Evolutionary conservation across 2,888 invertebrate species (phyloP).

Genomic region (Eucera pruinosa): DNA sequence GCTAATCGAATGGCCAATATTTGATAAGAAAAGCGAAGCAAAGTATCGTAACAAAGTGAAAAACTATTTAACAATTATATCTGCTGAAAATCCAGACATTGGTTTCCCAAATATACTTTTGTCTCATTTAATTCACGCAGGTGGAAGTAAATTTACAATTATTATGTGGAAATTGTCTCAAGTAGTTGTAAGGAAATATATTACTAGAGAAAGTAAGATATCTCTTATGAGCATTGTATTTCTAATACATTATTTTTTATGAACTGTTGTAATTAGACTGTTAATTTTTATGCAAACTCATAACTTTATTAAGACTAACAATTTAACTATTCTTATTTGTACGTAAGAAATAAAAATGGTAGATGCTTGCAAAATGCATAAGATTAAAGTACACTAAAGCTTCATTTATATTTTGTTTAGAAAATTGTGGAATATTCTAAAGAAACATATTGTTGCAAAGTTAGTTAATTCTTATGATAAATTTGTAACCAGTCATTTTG

Average conservation of each 20-base stretch:
- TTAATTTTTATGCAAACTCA: too few species aligned
- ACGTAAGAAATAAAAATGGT: too few species aligned
- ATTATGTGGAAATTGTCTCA: constrained; percentile 81
- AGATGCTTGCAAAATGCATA: too few species aligned
- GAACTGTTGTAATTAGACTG: neutral
- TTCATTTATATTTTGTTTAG: too few species aligned
- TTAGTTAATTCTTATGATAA: neutral
- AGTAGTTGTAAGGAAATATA: constrained; percentile 73
- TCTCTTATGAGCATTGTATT: neutral
- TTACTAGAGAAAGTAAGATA: constrained; percentile 73
- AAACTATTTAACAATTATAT: constrained; percentile 74
- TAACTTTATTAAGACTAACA: too few species aligned
- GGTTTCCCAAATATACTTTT: constrained; percentile 78
- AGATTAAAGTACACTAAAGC: too few species aligned
- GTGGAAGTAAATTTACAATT: constrained; percentile 78
- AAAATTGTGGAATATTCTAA: too few species aligned
- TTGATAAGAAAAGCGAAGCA: constrained; percentile 78
- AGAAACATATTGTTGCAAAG: neutral
- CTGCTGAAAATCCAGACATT: constrained; percentile 77
- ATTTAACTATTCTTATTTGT: neutral
- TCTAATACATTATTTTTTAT: neutral
- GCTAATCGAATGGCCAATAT: constrained; percentile 78
- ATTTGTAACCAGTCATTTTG: too few species aligned
- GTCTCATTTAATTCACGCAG: constrained; percentile 79
- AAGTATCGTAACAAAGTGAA: constrained; percentile 78